Evolutionary conservation across 1,140 invertebrate species (phyloP).

Genomic region (Trichonephila inaurata): DNA sequence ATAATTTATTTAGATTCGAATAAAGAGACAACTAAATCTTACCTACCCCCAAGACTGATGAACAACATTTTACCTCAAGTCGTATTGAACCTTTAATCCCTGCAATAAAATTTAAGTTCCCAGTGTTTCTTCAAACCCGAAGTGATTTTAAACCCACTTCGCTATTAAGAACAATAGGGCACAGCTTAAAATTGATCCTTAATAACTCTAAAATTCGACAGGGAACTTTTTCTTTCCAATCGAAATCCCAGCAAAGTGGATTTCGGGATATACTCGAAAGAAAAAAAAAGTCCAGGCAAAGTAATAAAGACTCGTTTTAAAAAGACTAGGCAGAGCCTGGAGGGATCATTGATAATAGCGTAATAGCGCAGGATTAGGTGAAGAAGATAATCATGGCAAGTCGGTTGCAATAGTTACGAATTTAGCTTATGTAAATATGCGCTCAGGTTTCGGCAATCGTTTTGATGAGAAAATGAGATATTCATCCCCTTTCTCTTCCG

Average conservation of each 20-base stretch:
- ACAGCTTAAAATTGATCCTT: slow-evolving; percentile 51
- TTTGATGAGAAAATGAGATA: neutral
- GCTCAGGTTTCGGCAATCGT: neutral
- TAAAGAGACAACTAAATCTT: neutral
- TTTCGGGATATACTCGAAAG: slow-evolving; percentile 21
- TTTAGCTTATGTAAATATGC: neutral
- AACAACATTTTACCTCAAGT: slow-evolving; percentile 21
- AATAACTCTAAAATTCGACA: slow-evolving; percentile 73
- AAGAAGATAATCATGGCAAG: slow-evolving; percentile 2
- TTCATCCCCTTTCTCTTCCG: neutral
- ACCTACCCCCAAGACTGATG: neutral
- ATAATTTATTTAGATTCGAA: neutral
- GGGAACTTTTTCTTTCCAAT: slow-evolving; percentile 10
- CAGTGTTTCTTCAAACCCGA: neutral
- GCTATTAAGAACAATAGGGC: slow-evolving; percentile 62
- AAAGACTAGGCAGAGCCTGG: neutral
- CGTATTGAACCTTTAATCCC: slow-evolving; percentile 11
- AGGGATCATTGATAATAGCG: slow-evolving; percentile 15
- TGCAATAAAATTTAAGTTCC: slow-evolving; percentile 56
- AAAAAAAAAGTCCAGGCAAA: slow-evolving; percentile 1
- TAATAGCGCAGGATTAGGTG: slow-evolving; percentile 1
- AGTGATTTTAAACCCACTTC: slow-evolving; percentile 5
- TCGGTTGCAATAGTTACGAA: neutral
- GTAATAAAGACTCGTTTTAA: slow-evolving; percentile 2
- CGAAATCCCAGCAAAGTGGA: slow-evolving; percentile 59